phyloP scores from a whole-genome alignment of 2,888 invertebrate genomes.

The Limnephilus marmoratus region DNA sequence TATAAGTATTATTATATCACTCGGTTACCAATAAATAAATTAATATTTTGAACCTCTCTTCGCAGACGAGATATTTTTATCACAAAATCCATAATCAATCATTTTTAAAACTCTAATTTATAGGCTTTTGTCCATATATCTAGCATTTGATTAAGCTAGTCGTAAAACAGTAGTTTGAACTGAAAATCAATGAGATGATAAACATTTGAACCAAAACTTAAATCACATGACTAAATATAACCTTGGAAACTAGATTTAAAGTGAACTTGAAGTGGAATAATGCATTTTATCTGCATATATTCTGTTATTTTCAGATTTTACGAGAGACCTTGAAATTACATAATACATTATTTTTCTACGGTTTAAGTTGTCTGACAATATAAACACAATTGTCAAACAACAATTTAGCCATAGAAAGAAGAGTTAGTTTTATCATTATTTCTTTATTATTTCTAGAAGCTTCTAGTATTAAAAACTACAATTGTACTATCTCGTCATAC shows the following conservation, averaged over 20 bases:
- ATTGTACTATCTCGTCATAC: no score
- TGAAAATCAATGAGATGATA: background rate
- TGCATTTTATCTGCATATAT: background rate
- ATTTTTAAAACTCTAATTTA: background rate
- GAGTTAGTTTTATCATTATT: background rate
- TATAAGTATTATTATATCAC: background rate
- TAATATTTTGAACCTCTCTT: background rate
- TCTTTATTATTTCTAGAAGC: no score
- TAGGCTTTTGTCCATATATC: background rate
- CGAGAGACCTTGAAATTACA: background rate
- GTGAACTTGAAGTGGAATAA: background rate
- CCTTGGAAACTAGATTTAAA: background rate
- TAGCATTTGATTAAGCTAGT: background rate
- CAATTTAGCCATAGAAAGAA: background rate
- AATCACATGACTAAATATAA: background rate
- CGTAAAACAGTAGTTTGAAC: background rate
- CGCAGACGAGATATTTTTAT: background rate
- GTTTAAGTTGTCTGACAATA: no score
- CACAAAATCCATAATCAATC: background rate
- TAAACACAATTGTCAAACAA: background rate
- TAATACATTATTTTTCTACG: background rate
- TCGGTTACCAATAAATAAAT: background rate
- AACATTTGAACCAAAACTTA: background rate
- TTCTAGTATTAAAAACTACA: background rate
- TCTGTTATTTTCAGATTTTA: background rate